These are phyloP conservation scores for Enteromius fasciolatus DNA, from an alignment of 2,797 vertebrate species.

Conservation along the genomic window DNA sequence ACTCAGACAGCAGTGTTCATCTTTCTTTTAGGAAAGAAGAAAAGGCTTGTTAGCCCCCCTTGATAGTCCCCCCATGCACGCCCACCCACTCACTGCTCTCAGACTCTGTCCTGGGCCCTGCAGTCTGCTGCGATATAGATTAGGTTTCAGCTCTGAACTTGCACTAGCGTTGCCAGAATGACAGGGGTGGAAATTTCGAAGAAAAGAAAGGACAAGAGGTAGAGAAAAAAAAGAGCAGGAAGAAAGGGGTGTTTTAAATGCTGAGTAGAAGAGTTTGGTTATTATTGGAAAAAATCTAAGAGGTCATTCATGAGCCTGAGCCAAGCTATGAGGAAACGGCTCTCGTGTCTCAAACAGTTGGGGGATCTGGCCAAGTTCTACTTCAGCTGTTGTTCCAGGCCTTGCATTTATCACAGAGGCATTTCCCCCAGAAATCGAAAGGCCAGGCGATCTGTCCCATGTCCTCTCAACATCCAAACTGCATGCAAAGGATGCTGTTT, in stretches of 20 bases:
- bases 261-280: constrained; percentile 77
- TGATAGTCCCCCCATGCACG: constrained; percentile 47
- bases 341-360: constrained; percentile 78
- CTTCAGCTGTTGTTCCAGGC: constrained; percentile 82
- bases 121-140: constrained; percentile 60
- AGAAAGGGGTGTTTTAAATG: constrained; percentile 67
- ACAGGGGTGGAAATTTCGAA: constrained; percentile 74
- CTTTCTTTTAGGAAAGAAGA: constrained; percentile 59
- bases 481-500: constrained; percentile 74
- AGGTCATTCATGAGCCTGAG: constrained; percentile 79
- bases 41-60: constrained; percentile 31
- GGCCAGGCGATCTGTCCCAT: constrained; percentile 56
- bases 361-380: constrained; percentile 68
- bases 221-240: constrained; percentile 56
- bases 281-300: constrained; percentile 80
- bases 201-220: constrained; percentile 60
- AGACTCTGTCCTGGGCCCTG: constrained; percentile 42
- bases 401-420: constrained; percentile 79
- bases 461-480: constrained; percentile 63
- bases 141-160: constrained; percentile 70
- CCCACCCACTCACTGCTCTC: constrained; percentile 62
- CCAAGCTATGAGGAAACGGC: constrained; percentile 82
- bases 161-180: constrained; percentile 68
- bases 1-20: constrained; percentile 23
- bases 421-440: constrained; percentile 70